Conservation (phyloP, 2,113 vertebrate genomes). For the Callocephalon fimbriatum region DNA sequence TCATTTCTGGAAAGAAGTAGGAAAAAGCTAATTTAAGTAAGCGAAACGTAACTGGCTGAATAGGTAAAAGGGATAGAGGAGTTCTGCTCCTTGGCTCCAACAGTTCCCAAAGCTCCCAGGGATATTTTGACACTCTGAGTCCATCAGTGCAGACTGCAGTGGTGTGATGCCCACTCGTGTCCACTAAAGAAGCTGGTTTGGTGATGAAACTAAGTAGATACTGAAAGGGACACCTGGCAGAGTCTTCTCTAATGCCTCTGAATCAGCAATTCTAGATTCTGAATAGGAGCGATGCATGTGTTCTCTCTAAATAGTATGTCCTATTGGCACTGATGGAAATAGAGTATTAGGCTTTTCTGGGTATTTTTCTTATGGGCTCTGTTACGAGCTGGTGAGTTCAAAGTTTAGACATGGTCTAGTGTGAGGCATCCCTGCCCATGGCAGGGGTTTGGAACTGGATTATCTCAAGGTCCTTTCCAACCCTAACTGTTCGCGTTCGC, state of each 20-base stretch:
- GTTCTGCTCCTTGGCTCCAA: not conserved
- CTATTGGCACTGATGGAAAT: not conserved
- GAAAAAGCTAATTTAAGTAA: not conserved
- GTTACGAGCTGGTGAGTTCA: not conserved
- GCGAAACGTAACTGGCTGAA: not conserved
- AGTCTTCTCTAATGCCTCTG: not conserved
- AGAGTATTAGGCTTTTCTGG: not conserved
- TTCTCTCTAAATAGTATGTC: not conserved
- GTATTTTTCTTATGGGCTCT: not conserved
- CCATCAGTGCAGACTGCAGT: not conserved
- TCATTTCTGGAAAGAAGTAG: not conserved
- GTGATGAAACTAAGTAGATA: not conserved
- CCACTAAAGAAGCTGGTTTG: not conserved
- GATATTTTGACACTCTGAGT: not conserved
- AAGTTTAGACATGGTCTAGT: not conserved
- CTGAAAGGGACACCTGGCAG: not conserved
- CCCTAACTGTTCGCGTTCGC: not conserved
- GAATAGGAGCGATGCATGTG: not conserved
- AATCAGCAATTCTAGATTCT: not conserved
- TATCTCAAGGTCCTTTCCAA: not conserved
- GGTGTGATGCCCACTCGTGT: not conserved
- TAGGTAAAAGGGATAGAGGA: not conserved
- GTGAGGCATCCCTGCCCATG: not conserved
- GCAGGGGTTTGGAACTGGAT: not conserved
- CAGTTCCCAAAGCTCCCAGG: not conserved